Evolutionary conservation across 2,888 invertebrate genomes (phyloP).

Genomic region (Machimus atricapillus): DNA sequence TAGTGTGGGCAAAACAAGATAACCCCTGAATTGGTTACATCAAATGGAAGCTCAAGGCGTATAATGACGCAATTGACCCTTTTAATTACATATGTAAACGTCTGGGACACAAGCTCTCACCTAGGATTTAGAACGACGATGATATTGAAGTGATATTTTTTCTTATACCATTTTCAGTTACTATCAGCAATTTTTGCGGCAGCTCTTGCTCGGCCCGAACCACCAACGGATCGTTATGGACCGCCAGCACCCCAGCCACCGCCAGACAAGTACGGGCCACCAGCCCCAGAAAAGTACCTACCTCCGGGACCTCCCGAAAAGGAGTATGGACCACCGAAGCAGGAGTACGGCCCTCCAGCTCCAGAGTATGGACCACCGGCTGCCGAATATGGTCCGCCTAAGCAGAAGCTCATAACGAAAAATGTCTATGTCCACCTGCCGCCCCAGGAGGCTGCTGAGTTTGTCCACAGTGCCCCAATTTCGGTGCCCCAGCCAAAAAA

Average conservation of each 20-base stretch:
- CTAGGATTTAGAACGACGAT: background rate
- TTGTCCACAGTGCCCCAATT: constrained; percentile 60
- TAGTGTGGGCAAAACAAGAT: background rate
- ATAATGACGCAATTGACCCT: background rate
- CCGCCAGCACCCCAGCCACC: constrained; percentile 50
- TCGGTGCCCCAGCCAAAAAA: constrained; percentile 64
- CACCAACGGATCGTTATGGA: constrained; percentile 53
- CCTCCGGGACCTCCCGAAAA: constrained; percentile 39
- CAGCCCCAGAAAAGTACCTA: constrained; percentile 32
- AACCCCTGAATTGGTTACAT: background rate
- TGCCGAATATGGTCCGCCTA: constrained; percentile 59
- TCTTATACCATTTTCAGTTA: constrained; percentile 46
- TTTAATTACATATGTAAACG: constrained; percentile 2
- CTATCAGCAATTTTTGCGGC: constrained; percentile 59
- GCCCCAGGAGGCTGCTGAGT: constrained; percentile 64
- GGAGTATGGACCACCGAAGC: constrained; percentile 50
- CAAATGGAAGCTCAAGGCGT: background rate
- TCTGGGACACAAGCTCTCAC: background rate
- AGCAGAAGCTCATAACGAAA: constrained; percentile 59
- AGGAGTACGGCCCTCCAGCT: constrained; percentile 46
- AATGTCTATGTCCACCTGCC: constrained; percentile 67
- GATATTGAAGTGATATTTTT: background rate
- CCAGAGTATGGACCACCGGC: constrained; percentile 58
- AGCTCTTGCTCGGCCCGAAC: constrained; percentile 62
- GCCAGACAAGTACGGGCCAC: constrained; percentile 53